Evolutionary conservation across 2,113 vertebrate genomes (phyloP).

Genomic region (Rhabdornis inornatus): DNA sequence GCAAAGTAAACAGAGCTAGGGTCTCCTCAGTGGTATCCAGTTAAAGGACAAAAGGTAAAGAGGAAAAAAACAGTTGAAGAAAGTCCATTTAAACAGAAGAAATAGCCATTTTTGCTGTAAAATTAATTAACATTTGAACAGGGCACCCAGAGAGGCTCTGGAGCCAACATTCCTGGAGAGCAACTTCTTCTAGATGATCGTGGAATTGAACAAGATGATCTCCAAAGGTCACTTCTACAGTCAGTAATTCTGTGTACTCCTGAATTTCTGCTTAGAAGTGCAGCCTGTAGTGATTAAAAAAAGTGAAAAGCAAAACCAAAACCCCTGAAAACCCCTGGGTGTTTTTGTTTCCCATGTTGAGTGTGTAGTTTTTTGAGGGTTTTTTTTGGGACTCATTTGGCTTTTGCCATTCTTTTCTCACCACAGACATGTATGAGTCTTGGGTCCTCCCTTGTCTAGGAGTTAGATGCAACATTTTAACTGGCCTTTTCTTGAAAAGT

Average conservation of each 20-base stretch:
- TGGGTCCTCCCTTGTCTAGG: not conserved
- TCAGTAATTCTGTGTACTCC: not conserved
- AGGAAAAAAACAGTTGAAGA: not conserved
- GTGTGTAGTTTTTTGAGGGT: too few species aligned
- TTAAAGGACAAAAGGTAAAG: not conserved
- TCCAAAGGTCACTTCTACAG: not conserved
- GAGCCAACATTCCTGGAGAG: not conserved
- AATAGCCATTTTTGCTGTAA: not conserved
- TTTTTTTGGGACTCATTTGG: not conserved
- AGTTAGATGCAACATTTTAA: not conserved
- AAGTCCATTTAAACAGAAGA: not conserved
- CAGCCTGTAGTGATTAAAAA: not conserved
- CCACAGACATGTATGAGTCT: accelerated
- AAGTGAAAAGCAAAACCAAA: not conserved
- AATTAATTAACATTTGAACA: not conserved
- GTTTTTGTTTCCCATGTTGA: not conserved
- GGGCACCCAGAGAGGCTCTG: not conserved
- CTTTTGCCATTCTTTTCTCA: not conserved
- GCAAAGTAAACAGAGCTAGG: not conserved
- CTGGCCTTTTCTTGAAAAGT: not conserved
- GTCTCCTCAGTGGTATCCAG: not conserved
- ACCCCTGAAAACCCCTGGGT: accelerated
- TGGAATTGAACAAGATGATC: not conserved
- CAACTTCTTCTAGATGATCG: not conserved
- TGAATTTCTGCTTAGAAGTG: not conserved